Conservation (phyloP, 2,888 invertebrate genomes). For the Cantharis rufa region DNA sequence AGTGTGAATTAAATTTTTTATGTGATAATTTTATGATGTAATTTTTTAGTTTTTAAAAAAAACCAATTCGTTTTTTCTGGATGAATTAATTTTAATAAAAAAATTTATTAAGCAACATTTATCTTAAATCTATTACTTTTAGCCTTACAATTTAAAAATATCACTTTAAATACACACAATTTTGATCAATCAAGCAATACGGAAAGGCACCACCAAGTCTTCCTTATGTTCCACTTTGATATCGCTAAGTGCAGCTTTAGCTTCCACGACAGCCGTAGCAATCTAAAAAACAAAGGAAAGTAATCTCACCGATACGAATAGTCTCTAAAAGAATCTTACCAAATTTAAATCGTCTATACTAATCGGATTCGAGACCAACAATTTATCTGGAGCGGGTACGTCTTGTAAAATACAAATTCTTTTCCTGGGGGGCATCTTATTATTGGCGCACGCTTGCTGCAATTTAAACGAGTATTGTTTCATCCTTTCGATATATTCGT, state of each 20-base stretch:
- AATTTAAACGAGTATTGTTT: constrained; percentile 68
- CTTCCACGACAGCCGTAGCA: constrained; percentile 68
- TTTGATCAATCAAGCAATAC: constrained; percentile 50
- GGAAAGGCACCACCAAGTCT: constrained; percentile 87
- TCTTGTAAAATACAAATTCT: constrained; percentile 67
- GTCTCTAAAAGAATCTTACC: constrained; percentile 59
- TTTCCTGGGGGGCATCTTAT: constrained; percentile 53
- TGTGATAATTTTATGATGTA: not conserved
- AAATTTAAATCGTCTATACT: constrained; percentile 67
- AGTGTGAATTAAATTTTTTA: not conserved
- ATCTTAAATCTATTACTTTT: not conserved
- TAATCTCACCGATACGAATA: not conserved
- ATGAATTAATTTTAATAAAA: not conserved
- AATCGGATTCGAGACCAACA: constrained; percentile 67
- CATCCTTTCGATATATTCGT: constrained; percentile 84
- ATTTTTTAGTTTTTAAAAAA: not conserved
- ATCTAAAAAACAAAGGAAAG: constrained; percentile 63
- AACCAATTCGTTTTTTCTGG: not conserved
- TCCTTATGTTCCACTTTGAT: constrained; percentile 88
- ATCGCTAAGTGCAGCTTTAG: constrained; percentile 72
- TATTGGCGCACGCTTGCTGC: constrained; percentile 58
- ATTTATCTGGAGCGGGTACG: constrained; percentile 73
- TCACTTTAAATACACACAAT: not conserved
- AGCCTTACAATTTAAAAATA: not conserved
- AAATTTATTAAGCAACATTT: not conserved